phyloP scores from a whole-genome alignment of 2,888 invertebrate genomes.

The Tipula unca region DNA sequence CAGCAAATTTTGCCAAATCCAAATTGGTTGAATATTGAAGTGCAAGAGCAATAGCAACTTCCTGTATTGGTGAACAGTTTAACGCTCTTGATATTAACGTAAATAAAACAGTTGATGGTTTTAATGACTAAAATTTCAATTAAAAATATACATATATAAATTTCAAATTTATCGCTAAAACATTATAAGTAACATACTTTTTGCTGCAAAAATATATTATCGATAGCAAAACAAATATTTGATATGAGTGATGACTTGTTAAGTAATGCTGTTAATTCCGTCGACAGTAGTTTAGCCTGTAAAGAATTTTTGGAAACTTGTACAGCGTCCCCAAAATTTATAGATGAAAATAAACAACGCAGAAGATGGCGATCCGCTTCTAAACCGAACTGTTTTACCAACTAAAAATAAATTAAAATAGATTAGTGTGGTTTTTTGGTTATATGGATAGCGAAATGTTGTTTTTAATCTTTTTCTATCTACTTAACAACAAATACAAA shows the following conservation, averaged over 20 bases:
- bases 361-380: slow-evolving; percentile 96
- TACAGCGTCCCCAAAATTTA: slow-evolving; percentile 66
- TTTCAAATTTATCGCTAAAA: no score
- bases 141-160: background rate
- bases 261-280: slow-evolving; percentile 69
- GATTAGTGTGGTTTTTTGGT: background rate
- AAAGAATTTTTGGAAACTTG: slow-evolving; percentile 52
- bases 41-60: slow-evolving; percentile 82
- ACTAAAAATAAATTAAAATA: slow-evolving; percentile 46
- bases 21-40: slow-evolving; percentile 70
- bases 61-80: slow-evolving; percentile 79
- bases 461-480: no score
- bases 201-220: slow-evolving; percentile 68
- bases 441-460: background rate
- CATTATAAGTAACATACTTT: no score
- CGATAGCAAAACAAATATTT: slow-evolving; percentile 80
- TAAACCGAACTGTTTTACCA: slow-evolving; percentile 84
- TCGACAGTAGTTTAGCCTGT: slow-evolving; percentile 66
- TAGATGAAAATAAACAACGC: slow-evolving; percentile 85
- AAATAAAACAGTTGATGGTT: slow-evolving; percentile 71
- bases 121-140: slow-evolving; percentile 54
- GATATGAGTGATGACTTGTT: slow-evolving; percentile 82
- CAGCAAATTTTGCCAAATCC: slow-evolving; percentile 65
- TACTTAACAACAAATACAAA: no score
- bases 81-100: slow-evolving; percentile 76